phyloP scores from a whole-genome alignment of 2,888 invertebrate genomes.

The Adelphocoris suturalis region DNA sequence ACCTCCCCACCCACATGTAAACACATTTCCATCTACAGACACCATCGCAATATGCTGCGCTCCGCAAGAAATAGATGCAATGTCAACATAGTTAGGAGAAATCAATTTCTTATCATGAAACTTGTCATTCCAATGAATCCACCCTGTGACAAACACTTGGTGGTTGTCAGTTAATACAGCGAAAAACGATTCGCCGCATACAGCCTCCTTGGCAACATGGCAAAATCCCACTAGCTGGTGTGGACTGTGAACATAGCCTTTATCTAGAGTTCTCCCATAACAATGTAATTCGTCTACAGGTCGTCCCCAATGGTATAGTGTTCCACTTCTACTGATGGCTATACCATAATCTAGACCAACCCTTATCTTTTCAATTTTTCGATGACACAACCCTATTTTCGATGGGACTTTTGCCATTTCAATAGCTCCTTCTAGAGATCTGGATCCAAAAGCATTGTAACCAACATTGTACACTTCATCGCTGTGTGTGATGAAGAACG shows the following conservation, averaged over 20 bases:
- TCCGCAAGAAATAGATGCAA: neutral
- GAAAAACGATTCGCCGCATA: slow-evolving; percentile 11
- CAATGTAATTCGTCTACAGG: neutral
- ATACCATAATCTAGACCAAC: neutral
- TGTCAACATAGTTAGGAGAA: neutral
- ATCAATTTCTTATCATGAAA: slow-evolving; percentile 1
- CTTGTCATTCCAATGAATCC: slow-evolving; percentile 13
- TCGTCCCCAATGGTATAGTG: neutral
- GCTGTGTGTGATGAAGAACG: neutral
- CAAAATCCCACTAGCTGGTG: slow-evolving; percentile 6
- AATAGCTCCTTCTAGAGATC: neutral
- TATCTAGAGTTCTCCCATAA: neutral
- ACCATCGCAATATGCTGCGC: slow-evolving; percentile 23
- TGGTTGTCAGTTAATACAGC: slow-evolving; percentile 3
- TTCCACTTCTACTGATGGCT: slow-evolving; percentile 1
- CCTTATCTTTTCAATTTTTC: slow-evolving; percentile 6
- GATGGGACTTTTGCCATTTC: neutral
- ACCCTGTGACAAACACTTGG: neutral
- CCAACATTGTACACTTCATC: slow-evolving; percentile 11
- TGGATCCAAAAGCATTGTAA: neutral
- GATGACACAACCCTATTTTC: slow-evolving; percentile 3
- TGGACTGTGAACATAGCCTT: neutral
- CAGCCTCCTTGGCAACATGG: slow-evolving; percentile 10
- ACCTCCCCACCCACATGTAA: slow-evolving; percentile 11
- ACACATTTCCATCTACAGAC: neutral